A percentile compares a stretch with the other conserved stretches of the same genome.
These are phyloP conservation scores for Esox lucius DNA, from an alignment of 2,797 vertebrate species.

Conservation along the genomic window DNA sequence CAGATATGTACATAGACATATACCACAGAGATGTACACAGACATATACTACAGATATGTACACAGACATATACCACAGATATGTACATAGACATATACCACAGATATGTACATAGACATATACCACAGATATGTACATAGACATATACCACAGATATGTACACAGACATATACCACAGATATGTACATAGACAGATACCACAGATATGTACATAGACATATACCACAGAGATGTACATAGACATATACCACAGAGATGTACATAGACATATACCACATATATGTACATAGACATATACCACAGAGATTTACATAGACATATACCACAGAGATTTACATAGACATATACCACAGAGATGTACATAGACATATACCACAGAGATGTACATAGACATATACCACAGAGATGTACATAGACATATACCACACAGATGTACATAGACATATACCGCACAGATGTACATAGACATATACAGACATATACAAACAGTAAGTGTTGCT, in stretches of 20 bases:
- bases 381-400: neutral
- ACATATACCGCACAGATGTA: neutral
- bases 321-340: neutral
- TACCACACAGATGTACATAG: neutral
- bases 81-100: too few relatives aligned
- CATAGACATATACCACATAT: neutral
- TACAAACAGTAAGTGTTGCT: neutral
- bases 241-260: neutral
- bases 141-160: neutral
- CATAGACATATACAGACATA: neutral
- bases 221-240: too few relatives aligned
- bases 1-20: neutral
- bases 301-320: neutral
- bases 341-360: neutral
- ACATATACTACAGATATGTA: too few relatives aligned
- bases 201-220: too few relatives aligned
- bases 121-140: too few relatives aligned
- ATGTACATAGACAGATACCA: too few relatives aligned
- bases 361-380: neutral
- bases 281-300: too few relatives aligned
- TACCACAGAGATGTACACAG: neutral
- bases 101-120: slow-evolving; percentile 5
- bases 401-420: neutral
- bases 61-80: neutral
- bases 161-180: neutral